These are phyloP conservation scores for Unio delphinus DNA, from an alignment of 2,888 invertebrate genomes.

Conservation along the genomic window DNA sequence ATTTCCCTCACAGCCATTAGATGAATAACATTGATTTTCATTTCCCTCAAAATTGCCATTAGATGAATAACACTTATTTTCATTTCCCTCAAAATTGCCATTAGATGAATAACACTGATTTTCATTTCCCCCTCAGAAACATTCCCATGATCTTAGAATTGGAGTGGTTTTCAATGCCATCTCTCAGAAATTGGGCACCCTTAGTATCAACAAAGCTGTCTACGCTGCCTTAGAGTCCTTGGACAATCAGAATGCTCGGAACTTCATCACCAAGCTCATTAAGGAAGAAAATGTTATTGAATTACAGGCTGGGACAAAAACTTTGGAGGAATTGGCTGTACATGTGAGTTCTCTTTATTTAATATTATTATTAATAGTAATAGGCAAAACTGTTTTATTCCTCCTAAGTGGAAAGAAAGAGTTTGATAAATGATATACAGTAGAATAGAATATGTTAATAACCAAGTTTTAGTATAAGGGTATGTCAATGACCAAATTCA, in stretches of 20 bases:
- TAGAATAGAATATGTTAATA: too few relatives aligned
- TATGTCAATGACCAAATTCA: too few relatives aligned
- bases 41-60: too few relatives aligned
- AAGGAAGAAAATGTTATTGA: conserved; percentile 72
- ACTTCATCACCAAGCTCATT: conserved; percentile 73
- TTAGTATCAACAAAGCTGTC: conserved; percentile 63
- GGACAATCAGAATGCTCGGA: conserved; percentile 68
- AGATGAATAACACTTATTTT: neutral
- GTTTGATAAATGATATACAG: too few relatives aligned
- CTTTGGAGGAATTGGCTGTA: conserved; percentile 72
- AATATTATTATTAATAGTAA: too few relatives aligned
- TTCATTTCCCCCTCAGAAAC: conserved; percentile 61
- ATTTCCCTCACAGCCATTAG: too few relatives aligned
- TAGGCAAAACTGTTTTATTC: too few relatives aligned
- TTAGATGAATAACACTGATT: neutral
- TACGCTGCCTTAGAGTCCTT: conserved; percentile 71
- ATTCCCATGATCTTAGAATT: conserved; percentile 70
- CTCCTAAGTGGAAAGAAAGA: too few relatives aligned
- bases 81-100: neutral
- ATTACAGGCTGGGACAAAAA: conserved; percentile 67
- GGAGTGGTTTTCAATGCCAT: conserved; percentile 72
- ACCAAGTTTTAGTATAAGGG: too few relatives aligned
- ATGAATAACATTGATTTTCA: too few relatives aligned
- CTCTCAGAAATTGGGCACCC: conserved; percentile 17
- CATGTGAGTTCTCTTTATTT: conserved; percentile 62